Conservation (phyloP, 2,113 vertebrate genomes). For the Neogobius melanostomus region DNA sequence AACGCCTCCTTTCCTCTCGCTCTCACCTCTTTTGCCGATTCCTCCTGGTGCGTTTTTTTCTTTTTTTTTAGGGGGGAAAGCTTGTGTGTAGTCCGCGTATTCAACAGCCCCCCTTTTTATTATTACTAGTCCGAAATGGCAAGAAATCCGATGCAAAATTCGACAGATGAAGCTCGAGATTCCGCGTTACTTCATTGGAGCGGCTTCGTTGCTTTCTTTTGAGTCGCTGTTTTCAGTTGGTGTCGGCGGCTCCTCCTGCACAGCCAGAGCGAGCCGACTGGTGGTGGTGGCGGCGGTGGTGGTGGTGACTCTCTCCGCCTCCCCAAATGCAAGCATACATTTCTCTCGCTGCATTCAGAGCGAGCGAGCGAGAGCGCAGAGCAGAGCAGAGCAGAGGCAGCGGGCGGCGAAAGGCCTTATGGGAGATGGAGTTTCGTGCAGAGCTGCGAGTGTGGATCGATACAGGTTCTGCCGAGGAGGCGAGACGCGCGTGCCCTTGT, state of each 20-base stretch:
- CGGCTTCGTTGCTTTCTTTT: conserved; percentile 48
- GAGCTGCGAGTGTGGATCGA: background rate
- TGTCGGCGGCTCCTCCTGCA: conserved; percentile 70
- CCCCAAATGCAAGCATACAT: conserved; percentile 43
- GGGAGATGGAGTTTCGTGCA: conserved; percentile 62
- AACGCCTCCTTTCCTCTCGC: conserved; percentile 26
- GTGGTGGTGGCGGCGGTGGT: background rate
- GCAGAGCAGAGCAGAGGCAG: background rate
- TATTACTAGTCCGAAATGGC: conserved; percentile 15
- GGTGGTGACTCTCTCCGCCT: conserved; percentile 61
- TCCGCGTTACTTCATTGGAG: conserved; percentile 24
- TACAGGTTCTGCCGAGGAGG: background rate
- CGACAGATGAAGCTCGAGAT: conserved; percentile 21
- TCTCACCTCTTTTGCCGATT: conserved; percentile 61
- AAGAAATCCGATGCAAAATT: background rate
- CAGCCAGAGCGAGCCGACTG: conserved; percentile 46
- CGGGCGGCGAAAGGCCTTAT: conserved; percentile 42
- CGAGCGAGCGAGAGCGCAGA: background rate
- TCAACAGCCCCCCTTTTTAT: conserved; percentile 10
- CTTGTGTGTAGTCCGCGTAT: conserved; percentile 31
- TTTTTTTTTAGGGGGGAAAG: background rate
- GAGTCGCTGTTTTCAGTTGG: conserved; percentile 48
- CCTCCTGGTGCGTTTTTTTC: conserved; percentile 19
- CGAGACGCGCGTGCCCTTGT: background rate
- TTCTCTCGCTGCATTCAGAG: conserved; percentile 52